A percentile compares a stretch with the other conserved stretches of the same genome.
These are phyloP conservation scores for Trachelus tabidus DNA, from an alignment of 2,888 invertebrate species.

Conservation along the genomic window DNA sequence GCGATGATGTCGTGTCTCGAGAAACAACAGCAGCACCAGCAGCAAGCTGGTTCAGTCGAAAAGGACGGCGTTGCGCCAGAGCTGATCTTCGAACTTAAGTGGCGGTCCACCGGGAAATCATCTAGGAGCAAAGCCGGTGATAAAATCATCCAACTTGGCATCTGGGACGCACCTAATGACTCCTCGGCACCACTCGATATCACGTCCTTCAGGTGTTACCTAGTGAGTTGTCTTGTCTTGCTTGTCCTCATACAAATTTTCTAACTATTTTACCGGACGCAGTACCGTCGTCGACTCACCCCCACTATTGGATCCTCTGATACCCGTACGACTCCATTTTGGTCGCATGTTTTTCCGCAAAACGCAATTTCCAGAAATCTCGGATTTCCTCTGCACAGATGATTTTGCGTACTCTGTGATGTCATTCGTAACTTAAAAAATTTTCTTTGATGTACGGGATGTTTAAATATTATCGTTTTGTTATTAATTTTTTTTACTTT, in stretches of 20 bases:
- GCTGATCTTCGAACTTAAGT: slow-evolving; percentile 1
- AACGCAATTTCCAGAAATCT: not conserved
- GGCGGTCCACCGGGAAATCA: not conserved
- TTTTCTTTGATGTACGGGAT: not conserved
- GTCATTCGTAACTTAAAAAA: not conserved
- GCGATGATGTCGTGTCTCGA: slow-evolving; percentile 3
- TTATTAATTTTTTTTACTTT: not conserved
- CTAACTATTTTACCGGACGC: not conserved
- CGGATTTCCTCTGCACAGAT: not conserved
- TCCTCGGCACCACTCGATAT: slow-evolving; percentile 1
- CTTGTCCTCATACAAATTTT: not conserved
- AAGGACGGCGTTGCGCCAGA: not conserved
- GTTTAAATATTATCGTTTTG: not conserved
- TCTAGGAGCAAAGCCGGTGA: not conserved
- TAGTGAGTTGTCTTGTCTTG: not conserved
- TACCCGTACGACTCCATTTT: not conserved
- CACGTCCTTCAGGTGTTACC: not conserved
- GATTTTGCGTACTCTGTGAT: not conserved
- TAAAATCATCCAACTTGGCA: not conserved
- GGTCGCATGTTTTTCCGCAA: not conserved
- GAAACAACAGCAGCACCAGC: not conserved
- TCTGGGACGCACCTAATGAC: slow-evolving; percentile 1
- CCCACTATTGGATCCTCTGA: not conserved
- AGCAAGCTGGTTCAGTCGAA: not conserved
- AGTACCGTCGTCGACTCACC: not conserved